Percentiles rank a stretch among this genome's conserved stretches.
These are phyloP conservation scores for Eupithecia pulchellata DNA, from an alignment of 2,888 invertebrate genomes.

Conservation along the genomic window DNA sequence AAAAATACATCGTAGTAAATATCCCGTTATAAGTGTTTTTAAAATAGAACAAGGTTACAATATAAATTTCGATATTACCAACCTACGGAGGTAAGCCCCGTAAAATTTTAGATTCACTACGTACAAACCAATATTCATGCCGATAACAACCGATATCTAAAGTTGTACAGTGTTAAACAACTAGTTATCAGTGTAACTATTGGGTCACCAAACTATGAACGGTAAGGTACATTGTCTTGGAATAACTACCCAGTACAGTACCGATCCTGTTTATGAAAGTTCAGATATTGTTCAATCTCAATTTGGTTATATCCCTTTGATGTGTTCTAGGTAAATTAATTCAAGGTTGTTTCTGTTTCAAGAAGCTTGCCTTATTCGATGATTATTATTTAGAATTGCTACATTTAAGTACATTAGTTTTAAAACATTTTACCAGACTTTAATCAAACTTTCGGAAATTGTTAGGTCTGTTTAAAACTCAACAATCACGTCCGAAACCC, in stretches of 20 bases:
- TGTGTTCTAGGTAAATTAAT: neutral
- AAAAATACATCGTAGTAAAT: neutral
- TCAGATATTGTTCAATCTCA: constrained; percentile 10
- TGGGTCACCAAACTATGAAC: neutral
- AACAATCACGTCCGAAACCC: constrained; percentile 17
- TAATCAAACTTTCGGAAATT: constrained; percentile 15
- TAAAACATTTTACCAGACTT: neutral
- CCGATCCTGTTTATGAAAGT: constrained; percentile 10
- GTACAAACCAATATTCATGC: neutral
- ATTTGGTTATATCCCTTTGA: constrained; percentile 5
- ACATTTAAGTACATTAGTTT: neutral
- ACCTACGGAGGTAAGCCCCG: neutral
- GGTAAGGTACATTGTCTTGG: constrained; percentile 11
- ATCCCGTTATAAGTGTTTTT: neutral
- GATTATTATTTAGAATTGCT: neutral
- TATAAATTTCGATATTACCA: neutral
- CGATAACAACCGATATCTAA: constrained; percentile 5
- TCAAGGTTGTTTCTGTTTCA: neutral
- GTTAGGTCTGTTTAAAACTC: constrained; percentile 19
- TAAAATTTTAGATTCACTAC: neutral
- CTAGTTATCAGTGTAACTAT: constrained; percentile 4
- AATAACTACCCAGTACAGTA: constrained; percentile 3
- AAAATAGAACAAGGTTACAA: neutral
- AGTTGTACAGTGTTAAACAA: neutral
- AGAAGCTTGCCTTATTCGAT: neutral